Evolutionary conservation across 1,140 invertebrate species (phyloP), one percentile per base, ranked within the genome.

Genomic region (Drosophila setifemur): DNA sequence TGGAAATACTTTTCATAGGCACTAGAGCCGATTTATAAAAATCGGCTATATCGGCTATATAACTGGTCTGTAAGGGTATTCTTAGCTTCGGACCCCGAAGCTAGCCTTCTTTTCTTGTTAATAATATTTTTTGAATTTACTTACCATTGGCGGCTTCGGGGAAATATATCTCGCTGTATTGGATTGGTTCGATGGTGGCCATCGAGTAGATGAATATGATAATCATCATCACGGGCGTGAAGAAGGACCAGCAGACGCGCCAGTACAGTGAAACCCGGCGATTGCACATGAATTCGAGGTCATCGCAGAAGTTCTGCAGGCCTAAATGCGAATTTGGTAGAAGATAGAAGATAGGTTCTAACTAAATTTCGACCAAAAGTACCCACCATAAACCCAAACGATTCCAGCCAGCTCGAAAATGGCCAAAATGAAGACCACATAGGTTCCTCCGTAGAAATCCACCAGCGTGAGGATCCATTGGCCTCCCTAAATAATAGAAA

Each of bases 391-490:
- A 48, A 96, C 92, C 94, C 95, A 97, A 28, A 93, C 92, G 14
- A 96, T 91, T 16, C 92, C 94, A 16, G 93, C 91, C 6, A 95
- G 92, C 91, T 97, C 95, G 33, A 94, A 91, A 8, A 94, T 94
- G 1, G 95, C 95, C 11, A 96, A 91, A 49, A 96, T 92, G 48
- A 96, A 94, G 26, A 96, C 93, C 50, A 96, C 93, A 73, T 96
- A 95, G 9, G 95, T 95, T 9, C 94, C 95, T 6, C 95, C 96
- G 88, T 96, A 98, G 78, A 94, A 94, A 89, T 98, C 97, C 19
- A 98, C 94, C 21, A 98, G 90, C 26, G 93, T 95, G 12, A 98
- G 91, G 28, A 98, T 94, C 87, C 95, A 97, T 83, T 96, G 95
- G 0, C 97, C 97, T 48, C 96, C 97, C 96, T 97, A 77, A 18